Conservation (phyloP, 2,888 invertebrate species). For the Marronus borbonicus region DNA sequence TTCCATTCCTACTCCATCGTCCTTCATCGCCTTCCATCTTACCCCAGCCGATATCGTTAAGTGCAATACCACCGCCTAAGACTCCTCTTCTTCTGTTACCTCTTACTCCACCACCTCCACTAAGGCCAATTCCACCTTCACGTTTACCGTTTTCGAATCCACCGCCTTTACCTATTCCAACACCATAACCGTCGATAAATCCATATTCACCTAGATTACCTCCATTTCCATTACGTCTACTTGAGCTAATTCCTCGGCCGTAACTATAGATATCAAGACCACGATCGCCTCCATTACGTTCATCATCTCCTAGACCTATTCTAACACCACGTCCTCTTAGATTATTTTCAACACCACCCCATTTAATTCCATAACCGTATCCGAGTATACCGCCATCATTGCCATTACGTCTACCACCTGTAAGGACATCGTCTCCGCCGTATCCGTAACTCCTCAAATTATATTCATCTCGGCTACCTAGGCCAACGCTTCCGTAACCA, state of each 20-base stretch:
- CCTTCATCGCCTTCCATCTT: not conserved
- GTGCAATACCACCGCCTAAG: not conserved
- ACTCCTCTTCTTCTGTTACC: constrained; percentile 12
- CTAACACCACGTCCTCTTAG: not conserved
- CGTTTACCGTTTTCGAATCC: not conserved
- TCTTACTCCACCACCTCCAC: not conserved
- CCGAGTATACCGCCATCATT: not conserved
- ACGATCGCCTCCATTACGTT: not conserved
- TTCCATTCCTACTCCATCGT: not conserved
- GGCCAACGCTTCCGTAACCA: not conserved
- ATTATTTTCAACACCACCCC: not conserved
- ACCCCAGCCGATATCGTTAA: not conserved
- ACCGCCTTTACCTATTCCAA: constrained; percentile 8
- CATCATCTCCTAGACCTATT: not conserved
- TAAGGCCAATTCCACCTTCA: not conserved
- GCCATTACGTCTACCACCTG: not conserved
- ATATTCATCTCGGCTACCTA: not conserved
- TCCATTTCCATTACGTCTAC: not conserved
- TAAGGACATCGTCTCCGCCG: not conserved
- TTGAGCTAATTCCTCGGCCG: not conserved
- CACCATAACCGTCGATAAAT: not conserved
- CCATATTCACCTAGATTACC: not conserved
- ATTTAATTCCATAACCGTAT: not conserved
- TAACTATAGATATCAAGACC: not conserved
- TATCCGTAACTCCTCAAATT: not conserved